Base-by-base conservation (phyloP, 2,113 vertebrate species). In the Puntigrus tetrazona region DNA sequence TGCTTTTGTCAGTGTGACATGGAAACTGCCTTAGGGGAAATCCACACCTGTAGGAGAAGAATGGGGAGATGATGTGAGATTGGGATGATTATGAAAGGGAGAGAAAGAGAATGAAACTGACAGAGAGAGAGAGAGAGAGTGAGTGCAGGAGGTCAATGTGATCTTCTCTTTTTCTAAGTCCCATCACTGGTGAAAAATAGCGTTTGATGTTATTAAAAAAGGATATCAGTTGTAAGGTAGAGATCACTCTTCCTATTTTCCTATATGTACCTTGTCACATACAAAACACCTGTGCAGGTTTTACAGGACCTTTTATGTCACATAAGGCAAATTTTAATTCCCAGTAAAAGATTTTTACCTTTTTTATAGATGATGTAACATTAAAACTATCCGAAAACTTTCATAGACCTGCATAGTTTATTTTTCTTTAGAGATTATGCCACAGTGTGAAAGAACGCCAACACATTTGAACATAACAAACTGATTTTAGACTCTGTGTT, bases 151-250 rank as follows among this genome's bases (percentile, higher is more conserved):
- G 38, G 59, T 29, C 47, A 80, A 80, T 80, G 20, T 45, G 78
- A 80, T 34, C 27, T 34, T 34, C 78, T 80, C 25, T 20, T 59
- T 27, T 7, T 80, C 59, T 34, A 41, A 80, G 59, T 80, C 38
- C 25, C 65, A 50, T 67, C n/a, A 65, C 59, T 67, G 41, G 41
- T 80, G 18, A 67, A 80, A 27, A 80, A 80, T 47, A 67, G 11
- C 59, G 67, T 67, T 47, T 80, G 41, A 80, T 45, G 10, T 67
- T 80, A 34, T 34, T 47, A 45, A 45, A 79, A 65, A 80, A 67
- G 9, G 27, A 67, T 29, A 6, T 80, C 5, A 31, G 38, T 45
- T 29, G 25, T 65, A 65, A 45, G 18, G 36, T 47, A 13, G 41
- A 29, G 59, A 14, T 47, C 20, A 7, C 34, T 25, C 75, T 57